Evolutionary conservation across 2,888 invertebrate species (phyloP).

Genomic region (Drosophila nr. fundita): DNA sequence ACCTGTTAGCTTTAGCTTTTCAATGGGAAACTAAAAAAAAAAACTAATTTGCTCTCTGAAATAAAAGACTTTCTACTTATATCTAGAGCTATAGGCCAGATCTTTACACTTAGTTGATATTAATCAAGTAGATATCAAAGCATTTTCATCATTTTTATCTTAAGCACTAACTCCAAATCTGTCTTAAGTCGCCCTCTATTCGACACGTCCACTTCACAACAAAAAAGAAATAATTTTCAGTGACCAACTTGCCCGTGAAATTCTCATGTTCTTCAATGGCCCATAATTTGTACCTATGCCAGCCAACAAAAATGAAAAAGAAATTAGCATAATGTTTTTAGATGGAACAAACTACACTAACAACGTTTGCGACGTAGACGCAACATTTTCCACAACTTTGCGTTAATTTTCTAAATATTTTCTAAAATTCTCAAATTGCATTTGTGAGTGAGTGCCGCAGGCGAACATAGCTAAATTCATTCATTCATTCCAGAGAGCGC

Average conservation of each 20-base stretch:
- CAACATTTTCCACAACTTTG: conserved; percentile 77
- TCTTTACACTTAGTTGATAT: background rate
- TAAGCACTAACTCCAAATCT: background rate
- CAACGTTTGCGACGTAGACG: conserved; percentile 48
- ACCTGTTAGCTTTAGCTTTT: background rate
- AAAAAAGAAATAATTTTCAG: background rate
- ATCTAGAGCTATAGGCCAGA: background rate
- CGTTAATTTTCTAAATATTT: conserved; percentile 81
- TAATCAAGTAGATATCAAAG: background rate
- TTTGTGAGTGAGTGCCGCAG: conserved; percentile 56
- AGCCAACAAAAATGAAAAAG: conserved; percentile 15
- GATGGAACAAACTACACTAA: conserved; percentile 50
- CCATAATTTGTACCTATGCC: conserved; percentile 31
- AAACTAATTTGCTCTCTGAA: background rate
- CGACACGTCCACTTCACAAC: background rate
- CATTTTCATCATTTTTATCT: background rate
- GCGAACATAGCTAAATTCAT: conserved; percentile 44
- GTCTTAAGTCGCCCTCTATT: background rate
- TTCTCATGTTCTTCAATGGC: conserved; percentile 25
- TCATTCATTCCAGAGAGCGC: conserved; percentile 28
- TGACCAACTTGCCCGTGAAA: conserved; percentile 9
- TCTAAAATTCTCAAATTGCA: conserved; percentile 71
- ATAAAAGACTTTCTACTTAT: background rate
- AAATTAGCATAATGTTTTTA: conserved; percentile 72
- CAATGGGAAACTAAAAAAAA: background rate